These are phyloP conservation scores for Trogon surrucura DNA, from an alignment of 2,113 vertebrate species.

Conservation along the genomic window DNA sequence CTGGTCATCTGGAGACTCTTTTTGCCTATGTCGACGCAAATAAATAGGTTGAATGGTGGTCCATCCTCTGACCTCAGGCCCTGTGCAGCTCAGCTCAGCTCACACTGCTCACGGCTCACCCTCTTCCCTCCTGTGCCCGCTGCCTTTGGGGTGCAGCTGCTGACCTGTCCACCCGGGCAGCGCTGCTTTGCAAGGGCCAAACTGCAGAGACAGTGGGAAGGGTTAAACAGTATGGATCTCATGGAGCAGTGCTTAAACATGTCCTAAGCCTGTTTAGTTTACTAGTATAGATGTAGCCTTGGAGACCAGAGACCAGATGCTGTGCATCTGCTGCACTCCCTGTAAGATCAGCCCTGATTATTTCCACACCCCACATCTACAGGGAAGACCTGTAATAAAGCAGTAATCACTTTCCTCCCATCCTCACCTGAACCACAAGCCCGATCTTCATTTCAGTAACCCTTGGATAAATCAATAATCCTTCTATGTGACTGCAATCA, in stretches of 20 bases:
- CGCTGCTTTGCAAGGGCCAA: background rate
- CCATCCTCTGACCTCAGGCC: background rate
- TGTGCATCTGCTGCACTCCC: constrained; percentile 65
- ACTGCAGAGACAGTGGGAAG: background rate
- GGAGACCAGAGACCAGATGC: constrained; percentile 69
- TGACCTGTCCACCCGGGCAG: background rate
- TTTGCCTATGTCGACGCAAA: background rate
- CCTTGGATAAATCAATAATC: constrained; percentile 50
- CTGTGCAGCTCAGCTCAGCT: background rate
- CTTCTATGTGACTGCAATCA: constrained; percentile 37
- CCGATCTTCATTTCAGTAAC: constrained; percentile 47
- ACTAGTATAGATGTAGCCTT: constrained; percentile 72
- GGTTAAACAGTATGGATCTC: constrained; percentile 50
- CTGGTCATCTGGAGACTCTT: background rate
- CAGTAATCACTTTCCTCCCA: constrained; percentile 52
- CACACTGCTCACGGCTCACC: background rate
- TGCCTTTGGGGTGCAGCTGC: background rate
- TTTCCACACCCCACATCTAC: constrained; percentile 55
- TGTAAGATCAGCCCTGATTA: constrained; percentile 66
- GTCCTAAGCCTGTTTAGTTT: constrained; percentile 70
- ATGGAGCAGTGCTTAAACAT: constrained; percentile 48
- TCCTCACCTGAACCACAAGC: constrained; percentile 51
- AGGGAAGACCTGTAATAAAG: constrained; percentile 57
- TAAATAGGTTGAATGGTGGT: background rate
- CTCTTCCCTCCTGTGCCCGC: background rate